Evolutionary conservation across 1,140 invertebrate species (phyloP).

Genomic region (Acromyrmex charruanus): DNA sequence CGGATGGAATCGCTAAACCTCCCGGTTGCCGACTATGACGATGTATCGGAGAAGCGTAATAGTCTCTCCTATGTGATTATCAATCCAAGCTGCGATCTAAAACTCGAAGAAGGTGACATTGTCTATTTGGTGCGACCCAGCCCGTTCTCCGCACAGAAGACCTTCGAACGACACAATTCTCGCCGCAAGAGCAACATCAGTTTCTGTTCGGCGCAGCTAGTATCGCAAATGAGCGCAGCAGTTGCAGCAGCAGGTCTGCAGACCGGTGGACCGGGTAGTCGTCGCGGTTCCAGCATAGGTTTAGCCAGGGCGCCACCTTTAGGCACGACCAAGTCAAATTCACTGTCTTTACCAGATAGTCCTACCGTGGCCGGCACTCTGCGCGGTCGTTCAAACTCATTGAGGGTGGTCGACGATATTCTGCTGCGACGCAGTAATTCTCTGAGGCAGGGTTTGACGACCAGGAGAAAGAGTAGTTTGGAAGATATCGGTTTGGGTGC

Average conservation of each 20-base stretch:
- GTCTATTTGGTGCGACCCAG: slow-evolving; percentile 97
- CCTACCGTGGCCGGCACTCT: slow-evolving; percentile 92
- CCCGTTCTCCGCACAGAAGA: slow-evolving; percentile 97
- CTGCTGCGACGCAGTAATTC: slow-evolving; percentile 94
- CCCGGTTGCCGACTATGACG: slow-evolving; percentile 96
- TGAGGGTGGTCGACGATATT: slow-evolving; percentile 94
- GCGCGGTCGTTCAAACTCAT: slow-evolving; percentile 93
- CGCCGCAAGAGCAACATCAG: slow-evolving; percentile 96
- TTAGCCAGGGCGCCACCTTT: slow-evolving; percentile 91
- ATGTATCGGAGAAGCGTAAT: slow-evolving; percentile 96
- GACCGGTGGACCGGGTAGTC: slow-evolving; percentile 87
- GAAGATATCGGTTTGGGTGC: slow-evolving; percentile 93
- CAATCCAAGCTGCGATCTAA: slow-evolving; percentile 98
- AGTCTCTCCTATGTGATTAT: slow-evolving; percentile 99
- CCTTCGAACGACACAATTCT: slow-evolving; percentile 96
- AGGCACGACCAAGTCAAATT: slow-evolving; percentile 94
- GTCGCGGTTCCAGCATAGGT: slow-evolving; percentile 88
- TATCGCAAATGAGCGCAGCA: slow-evolving; percentile 89
- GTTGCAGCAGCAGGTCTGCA: slow-evolving; percentile 84
- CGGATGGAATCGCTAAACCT: slow-evolving; percentile 97
- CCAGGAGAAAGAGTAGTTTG: slow-evolving; percentile 92
- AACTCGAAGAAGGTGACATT: slow-evolving; percentile 98
- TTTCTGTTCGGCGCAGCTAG: slow-evolving; percentile 92
- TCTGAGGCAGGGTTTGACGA: slow-evolving; percentile 91
- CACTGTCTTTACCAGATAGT: slow-evolving; percentile 94